A percentile compares a stretch with the other conserved stretches of the same genome.
These are phyloP conservation scores for Micronisus gabar DNA, from an alignment of 2,113 vertebrate species.

Conservation along the genomic window DNA sequence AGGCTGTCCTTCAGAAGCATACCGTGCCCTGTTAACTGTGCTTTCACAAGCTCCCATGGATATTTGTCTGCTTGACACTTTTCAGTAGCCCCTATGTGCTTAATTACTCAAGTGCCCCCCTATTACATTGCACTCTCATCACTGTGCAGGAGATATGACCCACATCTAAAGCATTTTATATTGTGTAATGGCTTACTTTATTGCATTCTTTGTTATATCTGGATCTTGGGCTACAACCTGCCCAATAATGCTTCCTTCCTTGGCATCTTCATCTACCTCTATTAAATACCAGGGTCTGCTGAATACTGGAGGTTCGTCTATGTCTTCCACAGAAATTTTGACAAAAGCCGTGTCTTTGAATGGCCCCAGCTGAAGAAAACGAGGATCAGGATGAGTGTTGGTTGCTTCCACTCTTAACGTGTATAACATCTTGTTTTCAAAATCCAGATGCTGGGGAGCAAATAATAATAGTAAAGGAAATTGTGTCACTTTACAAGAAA, in stretches of 20 bases:
- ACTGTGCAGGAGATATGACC: neutral
- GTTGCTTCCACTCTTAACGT: slow-evolving; percentile 89
- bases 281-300: slow-evolving; percentile 86
- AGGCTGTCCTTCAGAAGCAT: neutral
- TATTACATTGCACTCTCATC: neutral
- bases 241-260: slow-evolving; percentile 87
- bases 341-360: slow-evolving; percentile 91
- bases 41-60: neutral
- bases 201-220: slow-evolving; percentile 81
- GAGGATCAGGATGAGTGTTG: slow-evolving; percentile 87
- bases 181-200: slow-evolving; percentile 78
- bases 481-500: neutral
- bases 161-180: neutral
- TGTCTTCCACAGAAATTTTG: slow-evolving; percentile 87
- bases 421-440: slow-evolving; percentile 87
- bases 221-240: slow-evolving; percentile 90
- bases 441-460: slow-evolving; percentile 86
- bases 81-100: neutral
- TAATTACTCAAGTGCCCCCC: neutral
- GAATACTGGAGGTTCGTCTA: slow-evolving; percentile 92
- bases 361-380: slow-evolving; percentile 86
- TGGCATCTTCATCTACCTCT: slow-evolving; percentile 92
- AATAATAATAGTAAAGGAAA: slow-evolving; percentile 10
- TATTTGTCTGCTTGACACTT: neutral
- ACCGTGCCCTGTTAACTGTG: neutral